Evolutionary conservation across 2,888 invertebrate genomes (phyloP).

Genomic region (Dicycla oo): DNA sequence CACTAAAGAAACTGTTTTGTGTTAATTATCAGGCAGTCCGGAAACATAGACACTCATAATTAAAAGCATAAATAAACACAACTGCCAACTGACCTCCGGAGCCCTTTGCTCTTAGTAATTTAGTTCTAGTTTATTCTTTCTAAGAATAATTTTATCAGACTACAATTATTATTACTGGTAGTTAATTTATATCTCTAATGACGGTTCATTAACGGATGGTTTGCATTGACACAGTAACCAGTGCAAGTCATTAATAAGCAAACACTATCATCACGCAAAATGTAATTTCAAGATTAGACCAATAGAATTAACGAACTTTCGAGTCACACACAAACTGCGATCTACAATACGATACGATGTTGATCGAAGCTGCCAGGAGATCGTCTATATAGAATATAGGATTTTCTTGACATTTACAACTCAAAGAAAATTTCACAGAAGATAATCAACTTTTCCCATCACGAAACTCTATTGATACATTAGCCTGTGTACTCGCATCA

Average conservation of each 20-base stretch:
- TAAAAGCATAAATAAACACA: neutral
- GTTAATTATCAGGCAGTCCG: neutral
- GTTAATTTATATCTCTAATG: neutral
- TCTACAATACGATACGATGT: too few relatives aligned
- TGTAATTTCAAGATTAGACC: too few relatives aligned
- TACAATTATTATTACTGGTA: slow-evolving; percentile 11
- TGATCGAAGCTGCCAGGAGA: too few relatives aligned
- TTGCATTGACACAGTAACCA: too few relatives aligned
- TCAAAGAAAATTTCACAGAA: neutral
- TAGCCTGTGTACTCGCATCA: neutral
- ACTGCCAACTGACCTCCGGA: neutral
- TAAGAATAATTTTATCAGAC: slow-evolving; percentile 3
- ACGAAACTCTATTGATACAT: neutral
- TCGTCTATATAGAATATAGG: too few relatives aligned
- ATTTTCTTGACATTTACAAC: neutral
- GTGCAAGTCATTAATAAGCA: too few relatives aligned
- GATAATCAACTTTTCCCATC: neutral
- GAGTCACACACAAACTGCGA: too few relatives aligned
- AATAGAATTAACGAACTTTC: too few relatives aligned
- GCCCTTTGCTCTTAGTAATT: neutral
- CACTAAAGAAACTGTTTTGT: neutral
- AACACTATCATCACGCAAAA: too few relatives aligned
- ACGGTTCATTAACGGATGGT: too few relatives aligned
- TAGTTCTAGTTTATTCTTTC: neutral
- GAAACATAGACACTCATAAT: neutral